A percentile compares a stretch with the other conserved stretches of the same genome.
phyloP scores from a whole-genome alignment of 2,888 invertebrate species.

The Polymixis lichenea region DNA sequence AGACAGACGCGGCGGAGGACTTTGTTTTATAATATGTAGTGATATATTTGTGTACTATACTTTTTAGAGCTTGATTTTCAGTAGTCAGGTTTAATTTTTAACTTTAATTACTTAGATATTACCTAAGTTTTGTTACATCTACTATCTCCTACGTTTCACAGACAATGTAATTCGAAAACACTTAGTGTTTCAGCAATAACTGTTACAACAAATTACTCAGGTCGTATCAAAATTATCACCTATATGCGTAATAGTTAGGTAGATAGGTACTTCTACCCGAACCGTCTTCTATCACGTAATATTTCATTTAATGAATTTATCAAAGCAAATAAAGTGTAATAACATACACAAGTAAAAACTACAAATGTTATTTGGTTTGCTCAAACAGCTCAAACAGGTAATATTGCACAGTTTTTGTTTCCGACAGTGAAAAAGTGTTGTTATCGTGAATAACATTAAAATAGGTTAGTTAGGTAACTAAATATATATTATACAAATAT shows the following conservation, averaged over 20 bases:
- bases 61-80: no score
- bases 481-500: neutral
- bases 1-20: no score
- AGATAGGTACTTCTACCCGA: neutral
- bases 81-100: no score
- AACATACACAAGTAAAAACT: no score
- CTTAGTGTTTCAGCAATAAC: neutral
- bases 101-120: no score
- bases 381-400: neutral
- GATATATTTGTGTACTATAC: no score
- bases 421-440: neutral
- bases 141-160: neutral
- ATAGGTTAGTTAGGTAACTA: no score
- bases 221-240: conserved; percentile 24
- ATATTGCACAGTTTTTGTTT: neutral
- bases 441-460: neutral
- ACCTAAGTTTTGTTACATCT: neutral
- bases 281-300: neutral
- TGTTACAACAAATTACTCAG: conserved; percentile 10
- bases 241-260: neutral
- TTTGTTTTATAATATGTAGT: no score
- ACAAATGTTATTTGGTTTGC: neutral
- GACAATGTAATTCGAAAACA: neutral
- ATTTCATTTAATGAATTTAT: neutral
- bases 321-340: neutral